phyloP scores from a whole-genome alignment of 2,888 invertebrate genomes.

The Andrena haemorrhoa region DNA sequence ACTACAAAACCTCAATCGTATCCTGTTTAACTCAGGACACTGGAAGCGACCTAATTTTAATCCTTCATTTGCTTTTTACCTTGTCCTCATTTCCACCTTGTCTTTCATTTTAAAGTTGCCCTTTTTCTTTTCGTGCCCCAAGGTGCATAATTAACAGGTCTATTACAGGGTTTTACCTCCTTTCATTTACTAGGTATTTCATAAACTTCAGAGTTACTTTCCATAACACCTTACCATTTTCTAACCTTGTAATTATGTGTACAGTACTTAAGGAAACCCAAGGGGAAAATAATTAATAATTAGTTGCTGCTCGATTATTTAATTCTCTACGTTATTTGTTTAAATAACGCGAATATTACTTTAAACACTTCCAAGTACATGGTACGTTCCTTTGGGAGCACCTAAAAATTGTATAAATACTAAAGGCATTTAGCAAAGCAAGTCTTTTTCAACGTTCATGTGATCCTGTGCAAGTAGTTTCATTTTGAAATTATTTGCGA shows the following conservation, averaged over 20 bases:
- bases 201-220: background rate
- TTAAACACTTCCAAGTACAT: too few species aligned
- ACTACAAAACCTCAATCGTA: background rate
- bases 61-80: conserved; percentile 3
- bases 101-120: conserved; percentile 10
- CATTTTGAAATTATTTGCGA: too few species aligned
- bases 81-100: conserved; percentile 32
- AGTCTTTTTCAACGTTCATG: too few species aligned
- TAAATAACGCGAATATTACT: too few species aligned
- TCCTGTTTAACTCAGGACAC: conserved; percentile 2
- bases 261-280: background rate
- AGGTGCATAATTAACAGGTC: background rate
- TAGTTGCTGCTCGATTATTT: background rate
- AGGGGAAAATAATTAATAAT: background rate
- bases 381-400: too few species aligned
- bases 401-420: too few species aligned
- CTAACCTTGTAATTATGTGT: conserved; percentile 3
- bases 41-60: conserved; percentile 28
- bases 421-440: too few species aligned
- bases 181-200: background rate
- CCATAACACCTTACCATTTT: conserved; percentile 13
- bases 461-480: too few species aligned
- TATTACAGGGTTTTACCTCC: background rate
- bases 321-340: background rate
- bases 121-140: background rate